Percentiles rank a stretch among this genome's conserved stretches.
Evolutionary conservation across 2,113 vertebrate genomes (phyloP).

Genomic region (Pan paniscus): DNA sequence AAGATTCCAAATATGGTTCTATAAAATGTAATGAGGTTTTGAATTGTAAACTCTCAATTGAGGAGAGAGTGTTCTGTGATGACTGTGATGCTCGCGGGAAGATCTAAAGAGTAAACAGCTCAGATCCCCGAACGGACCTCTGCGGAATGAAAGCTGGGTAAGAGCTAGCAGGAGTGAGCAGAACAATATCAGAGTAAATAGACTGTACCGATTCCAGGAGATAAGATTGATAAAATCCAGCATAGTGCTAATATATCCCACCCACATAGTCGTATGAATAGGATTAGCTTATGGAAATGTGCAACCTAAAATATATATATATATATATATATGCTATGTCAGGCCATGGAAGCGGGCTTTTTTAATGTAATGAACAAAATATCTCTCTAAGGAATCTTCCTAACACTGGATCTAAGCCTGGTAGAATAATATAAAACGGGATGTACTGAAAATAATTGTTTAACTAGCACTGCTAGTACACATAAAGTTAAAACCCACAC

Average conservation of each 20-base stretch:
- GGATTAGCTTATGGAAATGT: conserved; percentile 47
- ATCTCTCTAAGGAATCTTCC: conserved; percentile 11
- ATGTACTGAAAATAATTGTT: conserved; percentile 6
- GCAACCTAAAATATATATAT: neutral
- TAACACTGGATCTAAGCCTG: conserved; percentile 58
- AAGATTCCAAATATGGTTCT: conserved; percentile 47
- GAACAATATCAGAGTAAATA: conserved; percentile 57
- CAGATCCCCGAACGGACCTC: conserved; percentile 42
- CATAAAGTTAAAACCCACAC: conserved; percentile 40
- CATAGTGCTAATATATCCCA: neutral
- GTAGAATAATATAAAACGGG: neutral
- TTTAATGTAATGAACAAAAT: conserved; percentile 60
- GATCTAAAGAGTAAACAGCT: conserved; percentile 60
- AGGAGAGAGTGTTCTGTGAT: conserved; percentile 24
- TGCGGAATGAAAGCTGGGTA: neutral
- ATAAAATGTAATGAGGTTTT: conserved; percentile 49
- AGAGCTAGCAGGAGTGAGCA: conserved; percentile 57
- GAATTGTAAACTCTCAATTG: neutral
- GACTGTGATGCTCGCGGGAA: conserved; percentile 27
- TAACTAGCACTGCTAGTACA: neutral
- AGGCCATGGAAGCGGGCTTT: neutral
- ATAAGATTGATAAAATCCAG: conserved; percentile 29
- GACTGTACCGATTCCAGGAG: conserved; percentile 37
- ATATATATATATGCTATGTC: neutral
- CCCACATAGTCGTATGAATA: conserved; percentile 47